Evolutionary conservation across 2,888 invertebrate genomes (phyloP).

Genomic region (Latrodectus elegans): DNA sequence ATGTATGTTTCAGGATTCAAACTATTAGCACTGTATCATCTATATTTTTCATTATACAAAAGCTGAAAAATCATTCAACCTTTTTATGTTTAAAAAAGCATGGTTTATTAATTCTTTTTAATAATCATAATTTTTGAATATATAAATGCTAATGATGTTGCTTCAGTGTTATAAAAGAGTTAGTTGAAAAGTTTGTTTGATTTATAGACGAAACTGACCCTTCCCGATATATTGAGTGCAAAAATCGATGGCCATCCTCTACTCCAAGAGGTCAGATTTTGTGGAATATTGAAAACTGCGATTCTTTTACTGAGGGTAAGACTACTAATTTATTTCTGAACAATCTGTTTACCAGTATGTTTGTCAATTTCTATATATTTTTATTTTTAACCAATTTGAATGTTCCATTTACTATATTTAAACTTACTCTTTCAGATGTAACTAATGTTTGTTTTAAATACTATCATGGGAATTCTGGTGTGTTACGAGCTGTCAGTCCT

Average conservation of each 20-base stretch:
- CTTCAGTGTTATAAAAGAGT: too few relatives aligned
- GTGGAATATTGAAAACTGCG: conserved; percentile 75
- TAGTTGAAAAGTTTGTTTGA: background rate
- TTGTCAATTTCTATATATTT: background rate
- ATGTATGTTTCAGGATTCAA: too few relatives aligned
- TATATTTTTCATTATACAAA: too few relatives aligned
- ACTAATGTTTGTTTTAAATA: conserved; percentile 76
- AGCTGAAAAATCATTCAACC: too few relatives aligned
- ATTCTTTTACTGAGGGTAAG: conserved; percentile 74
- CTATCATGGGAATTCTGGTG: conserved; percentile 75
- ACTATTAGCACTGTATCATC: too few relatives aligned
- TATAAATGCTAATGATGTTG: too few relatives aligned
- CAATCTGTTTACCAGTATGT: background rate
- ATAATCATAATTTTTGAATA: too few relatives aligned
- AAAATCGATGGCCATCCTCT: conserved; percentile 74
- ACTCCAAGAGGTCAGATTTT: conserved; percentile 74
- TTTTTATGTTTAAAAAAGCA: too few relatives aligned
- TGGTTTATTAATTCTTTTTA: too few relatives aligned
- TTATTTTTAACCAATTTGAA: background rate
- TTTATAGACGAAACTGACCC: conserved; percentile 73
- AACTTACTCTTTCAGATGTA: conserved; percentile 72
- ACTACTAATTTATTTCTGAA: background rate
- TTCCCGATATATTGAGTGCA: conserved; percentile 74
- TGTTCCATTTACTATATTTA: background rate
- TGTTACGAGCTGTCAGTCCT: conserved; percentile 75